phyloP scores from a whole-genome alignment of 53 echinoderm and acorn worm species.

The Echinarachnius parma region DNA sequence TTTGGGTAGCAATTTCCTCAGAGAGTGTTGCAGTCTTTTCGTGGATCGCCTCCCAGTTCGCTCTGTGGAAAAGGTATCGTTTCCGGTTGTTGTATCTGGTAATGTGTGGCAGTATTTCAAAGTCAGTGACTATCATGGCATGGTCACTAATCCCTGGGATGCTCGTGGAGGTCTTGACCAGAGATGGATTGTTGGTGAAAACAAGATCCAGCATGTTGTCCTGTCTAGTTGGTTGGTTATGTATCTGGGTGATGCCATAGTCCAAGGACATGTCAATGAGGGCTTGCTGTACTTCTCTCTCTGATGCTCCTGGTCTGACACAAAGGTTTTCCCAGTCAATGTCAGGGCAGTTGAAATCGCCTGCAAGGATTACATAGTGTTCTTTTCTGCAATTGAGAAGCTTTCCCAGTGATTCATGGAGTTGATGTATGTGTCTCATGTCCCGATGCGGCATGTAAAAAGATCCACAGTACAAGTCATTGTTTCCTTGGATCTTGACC shows the following conservation, averaged over 20 bases:
- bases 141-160: constrained; percentile 5
- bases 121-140: constrained; percentile 20
- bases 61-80: constrained; percentile 14
- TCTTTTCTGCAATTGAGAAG: not conserved
- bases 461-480: constrained; percentile 11
- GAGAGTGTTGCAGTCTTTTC: not conserved
- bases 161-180: constrained; percentile 18
- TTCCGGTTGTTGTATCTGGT: constrained; percentile 11
- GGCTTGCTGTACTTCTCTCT: constrained; percentile 25
- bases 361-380: constrained; percentile 27
- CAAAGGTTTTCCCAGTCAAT: constrained; percentile 27
- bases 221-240: constrained; percentile 3
- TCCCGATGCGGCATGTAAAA: constrained; percentile 30
- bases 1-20: not conserved
- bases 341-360: constrained; percentile 33
- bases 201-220: constrained; percentile 33
- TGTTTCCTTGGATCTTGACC: constrained; percentile 19
- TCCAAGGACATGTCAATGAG: constrained; percentile 5
- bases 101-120: constrained; percentile 14
- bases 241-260: constrained; percentile 3
- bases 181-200: constrained; percentile 27
- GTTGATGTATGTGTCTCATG: constrained; percentile 12
- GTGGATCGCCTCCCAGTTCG: constrained; percentile 6
- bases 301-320: not conserved
- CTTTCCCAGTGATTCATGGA: not conserved